Base-by-base conservation (phyloP, 2,888 invertebrate species). In the Ditylenchus weischeri region DNA sequence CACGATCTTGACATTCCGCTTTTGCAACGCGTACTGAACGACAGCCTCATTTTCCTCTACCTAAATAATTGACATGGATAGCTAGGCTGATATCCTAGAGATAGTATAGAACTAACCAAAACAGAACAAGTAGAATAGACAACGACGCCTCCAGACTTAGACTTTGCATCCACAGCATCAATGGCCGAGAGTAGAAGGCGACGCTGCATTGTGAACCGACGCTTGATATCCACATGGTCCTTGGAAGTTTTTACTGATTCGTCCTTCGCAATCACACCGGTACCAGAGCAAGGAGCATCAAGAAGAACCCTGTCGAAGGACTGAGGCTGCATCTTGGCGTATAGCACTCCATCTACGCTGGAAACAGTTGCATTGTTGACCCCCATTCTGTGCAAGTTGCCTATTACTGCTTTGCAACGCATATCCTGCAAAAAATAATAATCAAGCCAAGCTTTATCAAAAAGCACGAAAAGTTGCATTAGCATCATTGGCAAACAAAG, bases 41-140 rank as follows among this genome's bases (percentile, higher is more conserved):
- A 99, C 93, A 88, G 90, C 91, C 85, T 98, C 98, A 85, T 99
- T 98, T 86, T 99, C 99, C 84, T 99, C 98, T 0, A 94, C 91
- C 88, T 88, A 73, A 1, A 43, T 13, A 43, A 43, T 15, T 43
- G 43, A 43, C 43, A 29, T 29, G 29, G 29, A 29, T 5, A 29
- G 8, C 43, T 6, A 43, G 15, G 1, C 11, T 13, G 43, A 43
- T 43, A 43, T 2, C 11, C 11, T 10, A 15, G 11, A 15, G 1
- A 15, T 6, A 43, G 2, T 13, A 8, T 13, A 19, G 38, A 57
- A 78, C 85, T 82, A 77, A 88, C 88, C 79, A 96, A 85, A 74
- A 99, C 89, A 0, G 98, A 98, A 85, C 98, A 99, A 0, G 98
- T 99, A 0, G 96, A 98, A 59, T 66, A 67, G 38, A 99, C 95